Conservation (phyloP, 2,113 vertebrate species). For the Cinclus mexicanus region DNA sequence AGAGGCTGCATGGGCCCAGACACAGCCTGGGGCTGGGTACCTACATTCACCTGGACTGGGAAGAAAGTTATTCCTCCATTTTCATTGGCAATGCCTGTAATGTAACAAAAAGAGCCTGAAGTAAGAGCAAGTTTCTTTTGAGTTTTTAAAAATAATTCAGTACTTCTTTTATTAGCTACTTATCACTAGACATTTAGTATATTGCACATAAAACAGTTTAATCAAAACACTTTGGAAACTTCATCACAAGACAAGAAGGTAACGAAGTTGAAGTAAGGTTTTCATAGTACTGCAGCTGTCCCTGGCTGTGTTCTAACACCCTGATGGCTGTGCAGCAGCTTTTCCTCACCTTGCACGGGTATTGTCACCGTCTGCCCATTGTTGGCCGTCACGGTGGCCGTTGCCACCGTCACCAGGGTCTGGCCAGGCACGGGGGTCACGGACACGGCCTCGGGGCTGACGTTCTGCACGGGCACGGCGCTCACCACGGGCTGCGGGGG, state of each 20-base stretch:
- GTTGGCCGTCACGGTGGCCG: slow-evolving; percentile 84
- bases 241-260: background rate
- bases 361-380: slow-evolving; percentile 86
- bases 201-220: background rate
- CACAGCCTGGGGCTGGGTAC: slow-evolving; percentile 74
- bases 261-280: background rate
- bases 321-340: background rate
- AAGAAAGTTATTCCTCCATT: slow-evolving; percentile 90
- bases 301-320: rapidly evolving
- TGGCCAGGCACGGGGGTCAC: slow-evolving; percentile 82
- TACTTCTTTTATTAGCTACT: background rate
- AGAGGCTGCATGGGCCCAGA: slow-evolving; percentile 80
- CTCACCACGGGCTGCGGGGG: slow-evolving; percentile 70
- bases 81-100: slow-evolving; percentile 90
- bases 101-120: background rate
- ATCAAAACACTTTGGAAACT: background rate
- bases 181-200: background rate
- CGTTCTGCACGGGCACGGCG: slow-evolving; percentile 72
- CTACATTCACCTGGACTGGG: slow-evolving; percentile 82
- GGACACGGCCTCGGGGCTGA: slow-evolving; percentile 71
- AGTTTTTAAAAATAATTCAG: background rate
- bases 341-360: slow-evolving; percentile 81
- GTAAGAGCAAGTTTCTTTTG: background rate
- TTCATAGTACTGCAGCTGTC: background rate
- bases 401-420: slow-evolving; percentile 89